Evolutionary conservation across 1,140 invertebrate species (phyloP).

Genomic region (Brachionus paranguensis): DNA sequence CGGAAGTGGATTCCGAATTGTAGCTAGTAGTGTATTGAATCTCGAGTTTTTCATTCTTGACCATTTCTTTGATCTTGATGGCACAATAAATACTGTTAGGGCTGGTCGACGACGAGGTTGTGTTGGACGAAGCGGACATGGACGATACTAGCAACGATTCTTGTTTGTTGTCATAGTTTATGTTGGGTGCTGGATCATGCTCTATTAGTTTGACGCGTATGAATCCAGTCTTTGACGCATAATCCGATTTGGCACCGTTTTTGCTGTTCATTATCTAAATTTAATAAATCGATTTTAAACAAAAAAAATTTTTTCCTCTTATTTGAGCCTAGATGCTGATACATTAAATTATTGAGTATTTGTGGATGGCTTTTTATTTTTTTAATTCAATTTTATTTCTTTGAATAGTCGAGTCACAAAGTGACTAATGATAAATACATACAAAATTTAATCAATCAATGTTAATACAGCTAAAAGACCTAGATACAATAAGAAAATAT

Average conservation of each 20-base stretch:
- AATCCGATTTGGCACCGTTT: background rate
- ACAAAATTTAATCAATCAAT: conserved; percentile 22
- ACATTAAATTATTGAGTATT: background rate
- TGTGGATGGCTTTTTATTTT: background rate
- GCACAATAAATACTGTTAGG: conserved; percentile 11
- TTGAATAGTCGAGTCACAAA: background rate
- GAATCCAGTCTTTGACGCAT: background rate
- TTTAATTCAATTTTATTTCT: background rate
- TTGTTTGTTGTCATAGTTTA: background rate
- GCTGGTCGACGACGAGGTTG: background rate
- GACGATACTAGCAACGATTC: background rate
- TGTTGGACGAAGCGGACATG: background rate
- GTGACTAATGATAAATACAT: conserved; percentile 18
- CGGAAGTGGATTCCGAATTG: background rate
- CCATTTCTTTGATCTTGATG: conserved; percentile 26
- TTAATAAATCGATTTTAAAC: background rate
- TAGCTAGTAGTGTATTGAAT: background rate
- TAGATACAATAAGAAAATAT: background rate
- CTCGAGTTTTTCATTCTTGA: background rate
- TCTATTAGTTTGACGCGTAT: conserved; percentile 4
- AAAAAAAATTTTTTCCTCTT: background rate
- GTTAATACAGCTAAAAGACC: background rate
- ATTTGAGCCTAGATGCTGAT: background rate
- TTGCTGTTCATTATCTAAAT: background rate
- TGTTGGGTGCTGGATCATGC: background rate